Evolutionary conservation across 2,797 vertebrate species (phyloP), one percentile per base, ranked within the genome.

Genomic region (Alosa sapidissima): DNA sequence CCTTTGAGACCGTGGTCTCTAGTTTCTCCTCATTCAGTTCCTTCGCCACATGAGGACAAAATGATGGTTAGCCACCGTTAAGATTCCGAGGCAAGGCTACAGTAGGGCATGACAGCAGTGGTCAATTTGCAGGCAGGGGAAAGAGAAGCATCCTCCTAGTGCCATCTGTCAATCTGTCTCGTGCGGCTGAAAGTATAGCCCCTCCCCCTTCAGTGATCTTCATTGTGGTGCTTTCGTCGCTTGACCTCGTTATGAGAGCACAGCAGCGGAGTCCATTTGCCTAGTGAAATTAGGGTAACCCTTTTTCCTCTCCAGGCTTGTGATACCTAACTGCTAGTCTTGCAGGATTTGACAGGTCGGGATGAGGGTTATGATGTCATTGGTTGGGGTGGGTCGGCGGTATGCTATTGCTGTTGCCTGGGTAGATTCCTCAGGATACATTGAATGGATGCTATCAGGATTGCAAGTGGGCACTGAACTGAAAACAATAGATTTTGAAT

Each of bases 141-240:
- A 81, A 47, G 62, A 55, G 60, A 85, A 60, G 87, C 87, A 28
- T 87, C 86, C 88, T 75, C 84, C 89, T 86, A 68, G 81, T 89
- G 81, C 94, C 93, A 94, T 95, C 93, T 95, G 93, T 93, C 93
- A 88, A 85, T 86, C 85, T 85, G 83, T 85, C 87, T 81, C 82
- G 5, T 90, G 89, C 88, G 45, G 24, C 54, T 45, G 52, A 83
- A 55, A 89, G 83, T 72, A 24, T 85, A 87, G 88, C 91, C 91
- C 85, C 89, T 85, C 90, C 89, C 89, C 91, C 89, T 62, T 21
- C 81, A 81, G 88, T 86, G 87, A 91, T 81, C 33, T 83, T 84
- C 86, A 89, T 83, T 85, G 89, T 90, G 88, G 88, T 90, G 87
- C 89, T 91, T 87, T 87, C 85, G 84, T 90, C 89, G 89, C 91